Evolutionary conservation across 2,113 vertebrate species (phyloP), one percentile per base, ranked within the genome.

Genomic region (Coryphaenoides rupestris): DNA sequence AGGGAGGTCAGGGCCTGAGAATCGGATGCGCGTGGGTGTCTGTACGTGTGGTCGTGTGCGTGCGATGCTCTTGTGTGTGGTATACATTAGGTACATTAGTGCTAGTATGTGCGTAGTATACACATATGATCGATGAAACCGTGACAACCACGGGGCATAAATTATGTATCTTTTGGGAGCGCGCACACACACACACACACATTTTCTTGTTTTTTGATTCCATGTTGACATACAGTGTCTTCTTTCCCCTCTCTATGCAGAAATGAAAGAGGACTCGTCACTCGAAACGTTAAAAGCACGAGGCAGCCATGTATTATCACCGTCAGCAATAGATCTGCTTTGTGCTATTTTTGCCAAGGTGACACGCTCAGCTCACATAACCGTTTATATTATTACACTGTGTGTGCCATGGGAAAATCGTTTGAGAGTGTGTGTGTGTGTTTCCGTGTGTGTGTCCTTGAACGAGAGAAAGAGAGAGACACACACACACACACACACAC

Each of bases 1-100:
- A 55, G 60, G 65, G 66, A 70, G 22, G 60, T 74, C 67, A 62
- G 69, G 65, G 58, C 63, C 66, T 76, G 78, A 21, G 76, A 84
- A 80, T 78, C 49, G 52, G 77, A 75, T 72, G 74, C 17, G 22
- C 23, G 65, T 55, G 52, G 26, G 50, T 40, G n/a, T n/a, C n/a
- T n/a, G n/a, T n/a, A 7, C 4, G 6, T 55, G 54, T 55, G 54
- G 9, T 2, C 22, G 46, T 21, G 54, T 19, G 21, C 17, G 16
- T 22, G 5, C 21, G 40, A 55, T 28, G 3, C 26, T 6, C 26
- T 28, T 3, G 26, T 28, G 26, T 28, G 26, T n/a, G n/a, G n/a
- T n/a, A n/a, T n/a, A n/a, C n/a, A n/a, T n/a, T n/a, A n/a, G n/a
- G n/a, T n/a, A n/a, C 26, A 28, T 28, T 28, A 6, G 3, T 28